Evolutionary conservation across 37 sponge, comb jelly and placozoan species (phyloP), one percentile per base, ranked within the genome.

Genomic region (Chondrilla cf. caribensis): DNA sequence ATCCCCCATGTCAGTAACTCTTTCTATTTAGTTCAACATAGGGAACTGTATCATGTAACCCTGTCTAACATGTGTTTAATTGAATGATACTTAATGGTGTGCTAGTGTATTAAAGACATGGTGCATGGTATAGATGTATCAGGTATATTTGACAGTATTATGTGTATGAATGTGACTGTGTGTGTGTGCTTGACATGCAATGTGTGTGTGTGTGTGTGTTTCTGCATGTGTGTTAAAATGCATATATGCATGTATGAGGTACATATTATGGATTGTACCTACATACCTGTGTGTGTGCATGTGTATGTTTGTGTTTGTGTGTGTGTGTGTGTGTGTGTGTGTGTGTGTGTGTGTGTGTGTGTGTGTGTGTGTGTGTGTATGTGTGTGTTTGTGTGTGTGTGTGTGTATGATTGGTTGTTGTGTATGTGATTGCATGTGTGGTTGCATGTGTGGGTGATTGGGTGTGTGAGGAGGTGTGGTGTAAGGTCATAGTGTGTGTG

Each of bases 271-370:
- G 35, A 31, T 2, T 67, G 68, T 29, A 3, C 29, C 3, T 67
- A 33, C 29, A 2, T 60, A 2, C 29, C 3, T 29, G 68, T 8
- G 68, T 29, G 35, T 29, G 35, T 29, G 68, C 29, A 33, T 29
- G 68, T 67, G 64, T 67, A 33, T 67, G 32, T 67, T 26, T 29
- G 68, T 29, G 32, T 67, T 26, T 67, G 35, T 67, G 68, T 67
- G 35, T 29, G 35, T 67, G 32, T 8, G 32, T 29, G 68, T 47
- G 51, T 47, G 51, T 47, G 51, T 47, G 51, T 47, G 51, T 47
- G 51, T 47, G 51, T 47, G 51, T 47, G 51, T 47, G 51, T 47
- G 51, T 67, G 68, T 29, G 32, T 67, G 35, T 29, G 35, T 67
- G 32, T 33, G 35, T 29, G 32, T 67, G 32, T 17, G 51, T 47